Conservation (phyloP, 1,140 invertebrate species). For the Eumaeus atala region DNA sequence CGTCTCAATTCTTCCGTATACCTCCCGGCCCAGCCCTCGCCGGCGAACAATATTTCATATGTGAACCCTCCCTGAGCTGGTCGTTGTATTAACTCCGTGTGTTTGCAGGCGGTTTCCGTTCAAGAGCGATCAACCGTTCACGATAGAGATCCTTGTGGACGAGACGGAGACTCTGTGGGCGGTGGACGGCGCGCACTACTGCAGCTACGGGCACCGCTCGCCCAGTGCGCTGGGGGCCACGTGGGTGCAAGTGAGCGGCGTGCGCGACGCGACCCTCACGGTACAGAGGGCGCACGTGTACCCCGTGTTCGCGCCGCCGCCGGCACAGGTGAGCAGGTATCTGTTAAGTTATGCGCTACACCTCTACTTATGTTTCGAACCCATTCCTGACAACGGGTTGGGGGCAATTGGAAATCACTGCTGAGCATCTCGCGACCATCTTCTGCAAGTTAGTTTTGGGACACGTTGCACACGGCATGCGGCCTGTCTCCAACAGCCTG, state of each 20-base stretch:
- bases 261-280: constrained; percentile 45
- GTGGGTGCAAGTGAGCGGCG: constrained; percentile 57
- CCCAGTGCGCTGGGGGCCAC: constrained; percentile 37
- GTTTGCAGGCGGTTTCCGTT: constrained; percentile 57
- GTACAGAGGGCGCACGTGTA: constrained; percentile 49
- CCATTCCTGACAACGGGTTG: too few species aligned
- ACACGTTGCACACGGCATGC: too few species aligned
- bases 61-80: not conserved
- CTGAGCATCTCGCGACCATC: too few species aligned
- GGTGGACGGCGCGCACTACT: constrained; percentile 58
- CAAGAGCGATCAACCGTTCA: constrained; percentile 46
- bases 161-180: constrained; percentile 53
- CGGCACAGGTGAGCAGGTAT: constrained; percentile 43
- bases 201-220: constrained; percentile 47
- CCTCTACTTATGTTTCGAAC: too few species aligned
- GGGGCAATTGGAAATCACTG: too few species aligned
- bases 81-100: not conserved
- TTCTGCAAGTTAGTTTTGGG: too few species aligned
- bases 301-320: constrained; percentile 36
- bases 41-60: not conserved
- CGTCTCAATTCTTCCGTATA: too few species aligned
- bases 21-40: too few species aligned
- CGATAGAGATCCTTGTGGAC: constrained; percentile 51
- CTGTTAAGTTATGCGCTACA: too few species aligned
- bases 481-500: too few species aligned